Base-by-base conservation (phyloP, 2,113 vertebrate genomes). In the Rhodinocichla rosea region DNA sequence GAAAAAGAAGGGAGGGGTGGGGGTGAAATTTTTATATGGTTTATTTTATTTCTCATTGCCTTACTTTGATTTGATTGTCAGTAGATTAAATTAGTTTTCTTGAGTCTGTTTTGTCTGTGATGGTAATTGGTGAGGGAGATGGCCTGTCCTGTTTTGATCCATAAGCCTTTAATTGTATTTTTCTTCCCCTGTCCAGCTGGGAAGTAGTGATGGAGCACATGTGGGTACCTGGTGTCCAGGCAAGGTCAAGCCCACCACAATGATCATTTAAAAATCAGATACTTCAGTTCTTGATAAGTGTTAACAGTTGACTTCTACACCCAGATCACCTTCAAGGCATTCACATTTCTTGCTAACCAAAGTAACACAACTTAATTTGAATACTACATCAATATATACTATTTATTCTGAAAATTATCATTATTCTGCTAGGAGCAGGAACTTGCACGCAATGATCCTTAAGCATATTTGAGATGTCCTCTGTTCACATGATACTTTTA, bases 11-110 rank as follows among this genome's bases (percentile, higher is more conserved):
- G 11, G 26, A 15, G 2, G 7, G 1, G 2, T 21, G 13, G 5
- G 5, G 9, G 7, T 0, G 0, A 47, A 55, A 32, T 11, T 13
- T 27, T 37, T 52, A 14, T 55, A 24, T 35, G 0, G 24, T 65
- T 45, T 35, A 4, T 27, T 67, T 52, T 35, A 27, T 78, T 83
- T 52, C 16, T 55, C 19, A 30, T 73, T 55, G 37, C 10, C 9
- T n/a, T 83, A 42, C 7, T 47, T 42, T 40, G 4, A 47, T 47
- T 88, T 47, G 15, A 27, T 35, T 32, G 1, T 7, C 14, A 40
- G 44, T 20, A 59, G 32, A 55, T 45, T 44, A 71, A 70, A 53
- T 32, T 75, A 32, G 17, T 73, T 69, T 76, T 12, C 7, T 53
- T 21, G 7, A 74, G 18, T 35, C 18, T 73, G 21, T 23, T 73